Conservation (phyloP, 2,113 vertebrate species). For the Amia ocellicauda region DNA sequence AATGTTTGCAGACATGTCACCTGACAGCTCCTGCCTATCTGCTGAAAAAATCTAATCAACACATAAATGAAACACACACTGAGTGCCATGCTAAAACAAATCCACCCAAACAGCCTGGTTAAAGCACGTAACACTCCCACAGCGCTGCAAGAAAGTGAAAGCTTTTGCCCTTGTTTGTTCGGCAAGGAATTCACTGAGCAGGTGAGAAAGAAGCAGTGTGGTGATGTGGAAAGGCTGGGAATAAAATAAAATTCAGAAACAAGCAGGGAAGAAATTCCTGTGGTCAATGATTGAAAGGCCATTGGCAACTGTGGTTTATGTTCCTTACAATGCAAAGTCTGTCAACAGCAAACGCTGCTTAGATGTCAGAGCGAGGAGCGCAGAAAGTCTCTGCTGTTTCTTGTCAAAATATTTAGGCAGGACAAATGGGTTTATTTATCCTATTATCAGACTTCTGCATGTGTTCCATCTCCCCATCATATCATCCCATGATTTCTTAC, state of each 20-base stretch:
- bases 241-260: slow-evolving; percentile 6
- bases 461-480: neutral
- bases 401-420: neutral
- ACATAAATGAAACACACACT: slow-evolving; percentile 5
- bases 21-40: neutral
- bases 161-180: slow-evolving; percentile 35
- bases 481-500: slow-evolving; percentile 24
- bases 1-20: neutral
- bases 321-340: slow-evolving; percentile 4
- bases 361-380: neutral
- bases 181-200: slow-evolving; percentile 41
- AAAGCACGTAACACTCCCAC: slow-evolving; percentile 29
- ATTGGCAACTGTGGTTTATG: slow-evolving; percentile 9
- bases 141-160: slow-evolving; percentile 16
- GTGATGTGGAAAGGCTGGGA: slow-evolving; percentile 24
- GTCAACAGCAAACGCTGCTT: neutral
- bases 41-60: neutral
- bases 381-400: slow-evolving; percentile 7
- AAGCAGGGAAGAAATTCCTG: slow-evolving; percentile 34
- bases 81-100: slow-evolving; percentile 12
- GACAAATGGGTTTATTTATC: neutral
- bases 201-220: slow-evolving; percentile 38
- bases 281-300: slow-evolving; percentile 45
- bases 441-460: neutral
- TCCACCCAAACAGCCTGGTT: slow-evolving; percentile 2